Conservation (phyloP, 2,113 vertebrate genomes). For the Nerophis ophidion region DNA sequence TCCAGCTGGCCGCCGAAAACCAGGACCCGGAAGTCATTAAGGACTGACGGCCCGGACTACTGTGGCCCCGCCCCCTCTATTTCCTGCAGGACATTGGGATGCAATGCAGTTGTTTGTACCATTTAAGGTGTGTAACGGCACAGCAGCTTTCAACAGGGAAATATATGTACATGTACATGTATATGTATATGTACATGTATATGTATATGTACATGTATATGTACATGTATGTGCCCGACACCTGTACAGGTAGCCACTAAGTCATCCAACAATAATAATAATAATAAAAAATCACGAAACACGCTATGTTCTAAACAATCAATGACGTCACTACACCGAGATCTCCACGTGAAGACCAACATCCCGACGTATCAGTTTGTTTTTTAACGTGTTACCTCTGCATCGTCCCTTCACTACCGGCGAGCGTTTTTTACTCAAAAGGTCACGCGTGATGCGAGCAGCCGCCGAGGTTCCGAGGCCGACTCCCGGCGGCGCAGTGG, state of each 20-base stretch:
- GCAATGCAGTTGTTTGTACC: not conserved
- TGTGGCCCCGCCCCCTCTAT: not conserved
- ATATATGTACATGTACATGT: too few relatives aligned
- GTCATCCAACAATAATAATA: slow-evolving; percentile 48
- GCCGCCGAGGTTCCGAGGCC: slow-evolving; percentile 68
- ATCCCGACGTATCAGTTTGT: too few relatives aligned
- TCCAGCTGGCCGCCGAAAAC: slow-evolving; percentile 67
- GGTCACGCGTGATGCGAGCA: slow-evolving; percentile 8
- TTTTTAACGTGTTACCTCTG: too few relatives aligned
- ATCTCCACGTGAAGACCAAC: too few relatives aligned
- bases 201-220: too few relatives aligned
- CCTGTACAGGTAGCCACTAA: slow-evolving; percentile 35
- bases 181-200: too few relatives aligned
- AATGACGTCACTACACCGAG: too few relatives aligned
- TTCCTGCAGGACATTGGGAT: not conserved
- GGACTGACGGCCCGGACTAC: slow-evolving; percentile 36
- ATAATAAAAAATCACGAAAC: slow-evolving; percentile 22
- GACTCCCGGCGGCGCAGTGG: slow-evolving; percentile 68
- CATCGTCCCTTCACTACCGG: not conserved
- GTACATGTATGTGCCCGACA: slow-evolving; percentile 16
- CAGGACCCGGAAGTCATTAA: slow-evolving; percentile 59
- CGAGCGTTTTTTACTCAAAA: not conserved
- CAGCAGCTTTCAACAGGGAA: too few relatives aligned
- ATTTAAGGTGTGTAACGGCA: too few relatives aligned
- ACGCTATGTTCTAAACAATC: too few relatives aligned